Conservation (phyloP, 2,797 vertebrate genomes). For the Aphelocoma californica region DNA sequence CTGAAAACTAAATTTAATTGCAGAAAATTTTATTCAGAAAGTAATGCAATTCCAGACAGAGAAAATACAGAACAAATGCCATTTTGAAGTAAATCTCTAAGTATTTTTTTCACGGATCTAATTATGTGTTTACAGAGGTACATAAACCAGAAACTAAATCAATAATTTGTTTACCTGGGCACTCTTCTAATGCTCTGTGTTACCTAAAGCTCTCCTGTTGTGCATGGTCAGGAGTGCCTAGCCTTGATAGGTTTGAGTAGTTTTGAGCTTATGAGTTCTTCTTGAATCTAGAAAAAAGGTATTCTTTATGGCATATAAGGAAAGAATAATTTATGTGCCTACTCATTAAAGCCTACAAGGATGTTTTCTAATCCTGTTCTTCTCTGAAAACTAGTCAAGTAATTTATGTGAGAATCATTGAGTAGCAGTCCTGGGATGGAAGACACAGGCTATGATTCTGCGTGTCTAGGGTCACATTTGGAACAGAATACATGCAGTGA, state of each 20-base stretch:
- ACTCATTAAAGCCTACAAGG: neutral
- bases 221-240: neutral
- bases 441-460: neutral
- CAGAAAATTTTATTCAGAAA: neutral
- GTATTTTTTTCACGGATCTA: neutral
- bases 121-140: neutral
- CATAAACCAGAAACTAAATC: neutral
- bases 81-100: neutral
- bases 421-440: neutral
- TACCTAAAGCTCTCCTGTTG: neutral
- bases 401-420: neutral
- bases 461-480: neutral
- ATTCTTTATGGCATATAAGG: neutral
- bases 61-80: neutral
- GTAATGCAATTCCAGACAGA: neutral
- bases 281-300: neutral
- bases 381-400: neutral
- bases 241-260: neutral
- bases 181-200: neutral
- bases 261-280: neutral
- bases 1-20: slow-evolving; percentile 1
- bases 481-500: neutral
- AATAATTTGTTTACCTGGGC: neutral
- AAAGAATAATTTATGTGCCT: neutral
- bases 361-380: neutral